Evolutionary conservation across 2,113 vertebrate genomes (phyloP).

Genomic region (Amia ocellicauda): DNA sequence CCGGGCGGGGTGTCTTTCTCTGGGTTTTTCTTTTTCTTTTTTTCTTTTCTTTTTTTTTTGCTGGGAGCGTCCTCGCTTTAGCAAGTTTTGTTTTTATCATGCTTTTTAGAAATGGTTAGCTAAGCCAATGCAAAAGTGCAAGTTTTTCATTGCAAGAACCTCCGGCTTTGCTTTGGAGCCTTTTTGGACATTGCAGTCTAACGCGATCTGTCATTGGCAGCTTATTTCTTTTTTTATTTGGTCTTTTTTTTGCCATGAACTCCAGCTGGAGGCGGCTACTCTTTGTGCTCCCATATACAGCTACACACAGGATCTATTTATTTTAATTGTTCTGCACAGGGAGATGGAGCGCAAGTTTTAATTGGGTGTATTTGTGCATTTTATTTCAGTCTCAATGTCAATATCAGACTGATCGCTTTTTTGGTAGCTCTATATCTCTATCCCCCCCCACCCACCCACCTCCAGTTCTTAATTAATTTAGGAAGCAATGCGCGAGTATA

Average conservation of each 20-base stretch:
- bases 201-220: neutral
- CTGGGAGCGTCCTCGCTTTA: slow-evolving; percentile 46
- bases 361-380: slow-evolving; percentile 29
- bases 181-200: slow-evolving; percentile 30
- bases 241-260: slow-evolving; percentile 59
- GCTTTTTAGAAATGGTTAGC: slow-evolving; percentile 44
- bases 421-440: slow-evolving; percentile 32
- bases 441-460: too few species aligned
- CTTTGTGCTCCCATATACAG: slow-evolving; percentile 64
- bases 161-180: slow-evolving; percentile 24
- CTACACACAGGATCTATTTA: slow-evolving; percentile 41
- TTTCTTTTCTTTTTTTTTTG: too few species aligned
- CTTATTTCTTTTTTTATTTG: slow-evolving; percentile 16
- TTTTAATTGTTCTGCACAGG: slow-evolving; percentile 33
- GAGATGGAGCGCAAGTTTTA: slow-evolving; percentile 45
- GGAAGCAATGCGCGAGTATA: slow-evolving; percentile 90
- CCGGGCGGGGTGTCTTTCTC: slow-evolving; percentile 12
- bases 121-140: slow-evolving; percentile 50
- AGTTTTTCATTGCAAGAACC: slow-evolving; percentile 32
- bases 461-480: neutral
- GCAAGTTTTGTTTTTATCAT: slow-evolving; percentile 54
- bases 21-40: slow-evolving; percentile 34
- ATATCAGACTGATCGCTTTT: slow-evolving; percentile 40
- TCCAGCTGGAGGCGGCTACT: slow-evolving; percentile 53
- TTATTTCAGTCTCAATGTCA: slow-evolving; percentile 47